Conservation (phyloP, 2,113 vertebrate species). For the Istiophorus platypterus region DNA sequence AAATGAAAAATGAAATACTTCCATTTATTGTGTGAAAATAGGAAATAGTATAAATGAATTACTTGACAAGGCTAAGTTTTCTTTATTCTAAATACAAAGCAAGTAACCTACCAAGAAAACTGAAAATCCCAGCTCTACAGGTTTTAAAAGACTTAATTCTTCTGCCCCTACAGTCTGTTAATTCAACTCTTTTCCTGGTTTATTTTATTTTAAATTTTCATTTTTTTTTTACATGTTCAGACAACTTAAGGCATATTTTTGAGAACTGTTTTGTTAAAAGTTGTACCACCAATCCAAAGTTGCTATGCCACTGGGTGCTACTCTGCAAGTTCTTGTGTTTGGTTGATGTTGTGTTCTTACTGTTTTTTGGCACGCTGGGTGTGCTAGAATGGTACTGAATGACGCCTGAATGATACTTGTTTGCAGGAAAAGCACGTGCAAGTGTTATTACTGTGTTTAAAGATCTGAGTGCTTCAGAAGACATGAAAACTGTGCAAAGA, state of each 20-base stretch:
- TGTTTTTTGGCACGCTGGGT: slow-evolving; percentile 60
- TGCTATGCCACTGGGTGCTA: slow-evolving; percentile 46
- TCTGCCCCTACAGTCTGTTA: not conserved
- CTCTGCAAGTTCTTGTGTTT: slow-evolving; percentile 29
- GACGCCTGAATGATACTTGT: slow-evolving; percentile 22
- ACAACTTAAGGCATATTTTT: slow-evolving; percentile 3
- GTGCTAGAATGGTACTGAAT: slow-evolving; percentile 50
- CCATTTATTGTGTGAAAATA: not conserved
- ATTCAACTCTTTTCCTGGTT: no score
- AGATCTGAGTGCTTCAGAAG: slow-evolving; percentile 38
- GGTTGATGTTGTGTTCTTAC: slow-evolving; percentile 33
- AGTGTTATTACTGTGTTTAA: slow-evolving; percentile 30
- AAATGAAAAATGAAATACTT: slow-evolving; percentile 13
- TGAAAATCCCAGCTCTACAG: not conserved
- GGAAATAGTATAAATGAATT: not conserved
- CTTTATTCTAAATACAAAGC: slow-evolving; percentile 10
- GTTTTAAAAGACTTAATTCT: not conserved
- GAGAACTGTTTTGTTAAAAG: slow-evolving; percentile 28
- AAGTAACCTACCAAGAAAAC: not conserved
- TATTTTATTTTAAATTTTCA: not conserved
- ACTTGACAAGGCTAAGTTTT: not conserved
- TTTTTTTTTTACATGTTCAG: not conserved
- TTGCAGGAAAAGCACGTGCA: slow-evolving; percentile 49
- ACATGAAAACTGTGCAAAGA: slow-evolving; percentile 53
- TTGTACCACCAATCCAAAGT: slow-evolving; percentile 57